Conservation (phyloP, 2,888 invertebrate species). For the Pseudococcus longispinus region DNA sequence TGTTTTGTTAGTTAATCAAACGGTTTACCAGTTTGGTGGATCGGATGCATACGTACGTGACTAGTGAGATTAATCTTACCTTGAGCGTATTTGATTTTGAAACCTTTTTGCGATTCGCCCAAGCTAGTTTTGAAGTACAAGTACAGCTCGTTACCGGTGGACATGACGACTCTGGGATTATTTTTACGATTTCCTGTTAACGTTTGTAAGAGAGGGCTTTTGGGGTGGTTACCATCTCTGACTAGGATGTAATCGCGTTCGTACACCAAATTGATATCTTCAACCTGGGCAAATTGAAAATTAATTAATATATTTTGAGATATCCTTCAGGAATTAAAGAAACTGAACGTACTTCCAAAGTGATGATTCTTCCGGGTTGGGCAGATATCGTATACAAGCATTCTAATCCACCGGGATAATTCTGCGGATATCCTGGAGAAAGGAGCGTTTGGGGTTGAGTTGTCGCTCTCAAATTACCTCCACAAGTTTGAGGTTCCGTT, state of each 20-base stretch:
- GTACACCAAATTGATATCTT: conserved; percentile 82
- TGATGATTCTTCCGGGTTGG: conserved; percentile 88
- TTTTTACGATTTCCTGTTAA: conserved; percentile 80
- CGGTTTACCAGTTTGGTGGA: background rate
- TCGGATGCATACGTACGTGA: background rate
- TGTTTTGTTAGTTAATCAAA: conserved; percentile 19
- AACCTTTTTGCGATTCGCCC: conserved; percentile 88
- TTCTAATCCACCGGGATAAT: conserved; percentile 95
- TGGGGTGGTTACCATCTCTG: conserved; percentile 88
- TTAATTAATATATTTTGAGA: conserved; percentile 44
- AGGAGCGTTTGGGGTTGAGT: conserved; percentile 87
- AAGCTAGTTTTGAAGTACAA: conserved; percentile 91
- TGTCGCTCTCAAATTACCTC: conserved; percentile 84
- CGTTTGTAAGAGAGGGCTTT: conserved; percentile 81
- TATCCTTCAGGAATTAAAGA: background rate
- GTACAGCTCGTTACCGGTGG: conserved; percentile 87
- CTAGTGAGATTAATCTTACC: conserved; percentile 63
- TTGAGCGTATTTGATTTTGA: conserved; percentile 84
- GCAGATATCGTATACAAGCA: conserved; percentile 92
- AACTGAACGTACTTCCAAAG: conserved; percentile 72
- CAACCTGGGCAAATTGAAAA: conserved; percentile 66
- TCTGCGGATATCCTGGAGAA: conserved; percentile 90
- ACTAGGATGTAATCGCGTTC: conserved; percentile 87
- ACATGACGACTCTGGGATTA: conserved; percentile 80
- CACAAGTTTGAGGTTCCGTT: conserved; percentile 91